Evolutionary conservation across 1,140 invertebrate species (phyloP).

Genomic region (Potamilus streckersoni): DNA sequence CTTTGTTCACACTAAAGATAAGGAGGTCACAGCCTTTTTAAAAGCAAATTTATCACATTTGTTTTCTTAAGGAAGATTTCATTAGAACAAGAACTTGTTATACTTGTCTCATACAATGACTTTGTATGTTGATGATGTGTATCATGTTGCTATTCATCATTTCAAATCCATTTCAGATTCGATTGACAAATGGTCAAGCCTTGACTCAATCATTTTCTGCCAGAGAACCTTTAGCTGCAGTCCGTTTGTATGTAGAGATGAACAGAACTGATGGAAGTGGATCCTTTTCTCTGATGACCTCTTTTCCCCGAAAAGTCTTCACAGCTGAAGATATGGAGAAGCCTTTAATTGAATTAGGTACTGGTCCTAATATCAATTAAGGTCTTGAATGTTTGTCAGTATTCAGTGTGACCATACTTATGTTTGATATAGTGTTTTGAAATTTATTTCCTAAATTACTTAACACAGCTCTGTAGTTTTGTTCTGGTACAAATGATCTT

Average conservation of each 20-base stretch:
- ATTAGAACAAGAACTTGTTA: too few relatives aligned
- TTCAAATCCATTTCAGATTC: conserved; percentile 74
- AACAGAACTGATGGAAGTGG: conserved; percentile 76
- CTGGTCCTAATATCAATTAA: too few relatives aligned
- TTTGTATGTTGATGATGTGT: not conserved
- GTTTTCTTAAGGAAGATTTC: too few relatives aligned
- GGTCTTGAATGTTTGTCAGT: too few relatives aligned
- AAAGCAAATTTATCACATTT: conserved; percentile 1
- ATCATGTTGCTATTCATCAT: not conserved
- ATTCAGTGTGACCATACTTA: too few relatives aligned
- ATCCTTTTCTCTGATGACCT: conserved; percentile 85
- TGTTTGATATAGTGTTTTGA: too few relatives aligned
- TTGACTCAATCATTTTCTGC: conserved; percentile 83
- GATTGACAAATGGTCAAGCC: conserved; percentile 75
- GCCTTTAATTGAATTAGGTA: conserved; percentile 84
- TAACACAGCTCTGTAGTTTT: too few relatives aligned
- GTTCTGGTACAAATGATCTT: too few relatives aligned
- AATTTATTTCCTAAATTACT: too few relatives aligned
- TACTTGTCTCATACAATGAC: too few relatives aligned
- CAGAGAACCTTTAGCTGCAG: conserved; percentile 88
- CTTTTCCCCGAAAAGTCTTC: conserved; percentile 88
- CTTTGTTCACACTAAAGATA: not conserved
- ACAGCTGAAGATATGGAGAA: conserved; percentile 88
- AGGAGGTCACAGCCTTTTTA: not conserved
- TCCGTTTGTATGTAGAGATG: conserved; percentile 85